phyloP scores from a whole-genome alignment of 2,888 invertebrate genomes.

The Microplitis manilae region DNA sequence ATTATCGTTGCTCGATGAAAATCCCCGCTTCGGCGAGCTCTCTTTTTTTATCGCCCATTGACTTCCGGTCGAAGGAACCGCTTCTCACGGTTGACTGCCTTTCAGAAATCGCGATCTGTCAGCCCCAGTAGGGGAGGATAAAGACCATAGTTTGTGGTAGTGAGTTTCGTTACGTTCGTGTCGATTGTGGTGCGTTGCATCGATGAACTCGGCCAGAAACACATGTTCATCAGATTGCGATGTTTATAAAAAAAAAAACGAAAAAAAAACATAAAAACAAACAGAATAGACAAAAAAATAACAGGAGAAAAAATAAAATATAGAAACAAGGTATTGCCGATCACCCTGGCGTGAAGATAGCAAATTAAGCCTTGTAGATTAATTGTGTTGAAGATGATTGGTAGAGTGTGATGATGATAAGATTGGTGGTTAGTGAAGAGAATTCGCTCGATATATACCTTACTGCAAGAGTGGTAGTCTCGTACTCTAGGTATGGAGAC shows the following conservation, averaged over 20 bases:
- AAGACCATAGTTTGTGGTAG: conserved; percentile 14
- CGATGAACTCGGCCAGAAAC: conserved; percentile 13
- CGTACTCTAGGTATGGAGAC: not conserved
- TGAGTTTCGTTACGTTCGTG: conserved; percentile 28
- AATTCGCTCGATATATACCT: conserved; percentile 46
- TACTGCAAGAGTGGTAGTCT: no score
- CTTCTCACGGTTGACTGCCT: conserved; percentile 35
- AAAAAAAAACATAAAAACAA: no score
- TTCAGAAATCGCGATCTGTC: conserved; percentile 41
- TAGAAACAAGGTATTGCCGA: not conserved
- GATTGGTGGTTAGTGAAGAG: conserved; percentile 62
- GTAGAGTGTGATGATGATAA: conserved; percentile 70
- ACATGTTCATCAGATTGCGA: not conserved
- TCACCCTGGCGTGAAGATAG: not conserved
- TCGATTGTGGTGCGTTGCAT: conserved; percentile 18
- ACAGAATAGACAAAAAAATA: not conserved
- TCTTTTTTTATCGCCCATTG: conserved; percentile 38
- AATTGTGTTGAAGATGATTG: conserved; percentile 60
- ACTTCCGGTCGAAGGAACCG: conserved; percentile 42
- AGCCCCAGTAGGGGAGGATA: conserved; percentile 28
- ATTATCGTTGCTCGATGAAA: conserved; percentile 40
- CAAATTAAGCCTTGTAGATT: not conserved
- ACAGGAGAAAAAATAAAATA: not conserved
- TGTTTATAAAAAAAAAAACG: not conserved
- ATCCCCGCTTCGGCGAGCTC: conserved; percentile 29